Evolutionary conservation across 2,888 invertebrate genomes (phyloP).

Genomic region (Melanophora roralis): DNA sequence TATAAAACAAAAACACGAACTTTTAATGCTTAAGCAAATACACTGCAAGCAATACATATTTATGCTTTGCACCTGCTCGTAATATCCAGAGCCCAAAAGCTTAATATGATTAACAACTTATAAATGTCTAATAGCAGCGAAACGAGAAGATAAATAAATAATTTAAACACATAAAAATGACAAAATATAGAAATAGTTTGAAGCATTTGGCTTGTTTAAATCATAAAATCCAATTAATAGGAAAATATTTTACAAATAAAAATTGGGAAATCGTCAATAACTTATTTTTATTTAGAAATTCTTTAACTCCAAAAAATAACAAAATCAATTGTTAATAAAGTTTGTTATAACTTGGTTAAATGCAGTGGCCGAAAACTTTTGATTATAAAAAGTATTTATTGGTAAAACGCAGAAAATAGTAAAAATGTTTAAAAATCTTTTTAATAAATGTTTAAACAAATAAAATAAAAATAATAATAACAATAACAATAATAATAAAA

Average conservation of each 20-base stretch:
- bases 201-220: not conserved
- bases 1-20: no score
- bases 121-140: not conserved
- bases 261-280: constrained; percentile 18
- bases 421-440: not conserved
- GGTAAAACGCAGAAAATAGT: not conserved
- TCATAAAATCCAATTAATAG: not conserved
- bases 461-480: not conserved
- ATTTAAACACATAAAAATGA: not conserved
- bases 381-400: not conserved
- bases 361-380: not conserved
- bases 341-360: not conserved
- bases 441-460: not conserved
- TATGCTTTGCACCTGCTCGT: not conserved
- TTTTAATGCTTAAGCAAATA: no score
- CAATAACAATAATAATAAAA: not conserved
- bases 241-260: not conserved
- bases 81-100: not conserved
- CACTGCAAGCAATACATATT: no score
- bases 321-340: not conserved
- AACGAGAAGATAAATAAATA: not conserved
- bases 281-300: not conserved
- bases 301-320: not conserved
- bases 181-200: not conserved
- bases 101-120: not conserved